Evolutionary conservation across 2,888 invertebrate genomes (phyloP).

Genomic region (Thalpophila matura): DNA sequence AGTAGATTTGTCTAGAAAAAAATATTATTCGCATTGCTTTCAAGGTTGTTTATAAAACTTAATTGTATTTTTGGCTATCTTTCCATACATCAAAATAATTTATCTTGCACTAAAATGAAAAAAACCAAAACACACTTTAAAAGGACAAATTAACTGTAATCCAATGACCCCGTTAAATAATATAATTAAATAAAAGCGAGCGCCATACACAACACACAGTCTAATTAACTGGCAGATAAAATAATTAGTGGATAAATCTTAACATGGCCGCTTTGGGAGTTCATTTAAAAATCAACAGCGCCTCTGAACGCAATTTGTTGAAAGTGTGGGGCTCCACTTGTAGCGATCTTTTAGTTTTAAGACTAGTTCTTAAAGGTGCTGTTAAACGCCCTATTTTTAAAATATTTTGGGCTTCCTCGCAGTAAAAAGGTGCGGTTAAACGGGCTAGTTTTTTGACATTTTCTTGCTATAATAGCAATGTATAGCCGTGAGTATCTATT

Average conservation of each 20-base stretch:
- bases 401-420: no score
- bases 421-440: no score
- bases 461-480: no score
- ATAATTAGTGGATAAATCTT: slow-evolving; percentile 72
- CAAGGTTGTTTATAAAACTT: no score
- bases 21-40: no score
- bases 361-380: neutral
- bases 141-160: neutral
- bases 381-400: no score
- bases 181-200: slow-evolving; percentile 12
- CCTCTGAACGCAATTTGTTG: slow-evolving; percentile 53
- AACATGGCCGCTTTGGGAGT: slow-evolving; percentile 66
- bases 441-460: no score
- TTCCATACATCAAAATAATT: no score
- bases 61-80: no score
- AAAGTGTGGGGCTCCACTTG: slow-evolving; percentile 58
- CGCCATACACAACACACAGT: slow-evolving; percentile 11
- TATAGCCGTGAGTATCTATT: no score
- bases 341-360: slow-evolving; percentile 35
- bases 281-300: slow-evolving; percentile 80
- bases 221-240: slow-evolving; percentile 61
- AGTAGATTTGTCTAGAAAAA: no score
- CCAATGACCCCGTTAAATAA: slow-evolving; percentile 1
- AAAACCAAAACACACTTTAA: neutral
- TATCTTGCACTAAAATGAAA: no score